phyloP scores from a whole-genome alignment of 2,888 invertebrate species.

The Drosophila colorata region DNA sequence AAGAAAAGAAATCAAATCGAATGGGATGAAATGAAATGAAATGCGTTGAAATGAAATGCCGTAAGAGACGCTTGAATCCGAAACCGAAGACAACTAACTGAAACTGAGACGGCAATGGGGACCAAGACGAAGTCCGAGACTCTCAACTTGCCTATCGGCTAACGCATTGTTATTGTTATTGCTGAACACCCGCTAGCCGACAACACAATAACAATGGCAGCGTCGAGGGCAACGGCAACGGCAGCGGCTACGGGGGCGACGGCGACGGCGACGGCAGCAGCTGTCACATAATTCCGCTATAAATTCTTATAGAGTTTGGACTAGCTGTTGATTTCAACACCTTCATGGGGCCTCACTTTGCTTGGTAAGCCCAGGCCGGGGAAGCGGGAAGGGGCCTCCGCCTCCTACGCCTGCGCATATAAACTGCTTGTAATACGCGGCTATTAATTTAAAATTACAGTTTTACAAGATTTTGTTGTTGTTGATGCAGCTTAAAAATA shows the following conservation, averaged over 20 bases:
- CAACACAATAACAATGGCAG: constrained; percentile 37
- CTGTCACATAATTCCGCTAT: constrained; percentile 82
- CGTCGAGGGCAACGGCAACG: constrained; percentile 29
- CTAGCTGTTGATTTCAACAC: constrained; percentile 83
- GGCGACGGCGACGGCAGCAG: constrained; percentile 62
- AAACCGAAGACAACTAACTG: constrained; percentile 45
- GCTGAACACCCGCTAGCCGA: constrained; percentile 56
- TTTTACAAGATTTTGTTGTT: constrained; percentile 69
- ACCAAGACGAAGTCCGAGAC: constrained; percentile 9
- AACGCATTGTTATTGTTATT: constrained; percentile 62
- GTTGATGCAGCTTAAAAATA: constrained; percentile 20
- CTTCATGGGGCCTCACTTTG: constrained; percentile 58
- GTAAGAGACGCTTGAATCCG: constrained; percentile 54
- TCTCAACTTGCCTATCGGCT: constrained; percentile 33
- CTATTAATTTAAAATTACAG: constrained; percentile 81
- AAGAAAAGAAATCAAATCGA: constrained; percentile 69
- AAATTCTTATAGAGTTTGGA: constrained; percentile 79
- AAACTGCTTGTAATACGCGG: constrained; percentile 81
- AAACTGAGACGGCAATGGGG: constrained; percentile 35
- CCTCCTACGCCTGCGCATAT: constrained; percentile 79
- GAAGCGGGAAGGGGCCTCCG: constrained; percentile 29
- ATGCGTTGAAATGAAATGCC: constrained; percentile 67
- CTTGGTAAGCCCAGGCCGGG: constrained; percentile 47
- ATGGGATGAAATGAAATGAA: constrained; percentile 56
- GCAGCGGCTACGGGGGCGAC: constrained; percentile 18